Evolutionary conservation across 2,797 vertebrate genomes (phyloP).

Genomic region (Thripadectes ignobilis): DNA sequence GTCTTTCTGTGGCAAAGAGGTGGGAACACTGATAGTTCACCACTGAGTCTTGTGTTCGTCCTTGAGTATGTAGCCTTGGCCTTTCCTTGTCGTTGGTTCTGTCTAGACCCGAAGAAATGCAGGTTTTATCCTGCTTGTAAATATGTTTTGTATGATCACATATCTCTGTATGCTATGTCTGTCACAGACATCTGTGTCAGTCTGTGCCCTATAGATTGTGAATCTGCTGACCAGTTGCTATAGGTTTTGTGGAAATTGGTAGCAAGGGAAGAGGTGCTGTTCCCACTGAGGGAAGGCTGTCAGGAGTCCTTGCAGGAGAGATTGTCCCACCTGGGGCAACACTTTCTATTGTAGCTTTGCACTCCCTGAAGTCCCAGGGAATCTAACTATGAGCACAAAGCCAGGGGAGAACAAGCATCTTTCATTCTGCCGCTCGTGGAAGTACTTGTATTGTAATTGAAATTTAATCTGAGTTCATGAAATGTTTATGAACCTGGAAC

Average conservation of each 20-base stretch:
- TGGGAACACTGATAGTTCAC: not conserved
- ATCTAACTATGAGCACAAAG: not conserved
- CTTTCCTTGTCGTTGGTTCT: not conserved
- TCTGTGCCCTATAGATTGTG: not conserved
- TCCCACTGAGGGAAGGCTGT: not conserved
- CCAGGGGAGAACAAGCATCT: not conserved
- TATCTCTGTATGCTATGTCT: not conserved
- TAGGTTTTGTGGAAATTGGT: not conserved
- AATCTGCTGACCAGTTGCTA: not conserved
- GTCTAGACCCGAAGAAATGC: not conserved
- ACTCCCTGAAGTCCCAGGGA: not conserved
- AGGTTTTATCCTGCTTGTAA: not conserved
- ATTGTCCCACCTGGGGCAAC: not conserved
- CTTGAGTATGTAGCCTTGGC: not conserved
- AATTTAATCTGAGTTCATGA: constrained; percentile 67
- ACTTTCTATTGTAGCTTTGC: not conserved
- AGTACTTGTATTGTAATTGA: constrained; percentile 57
- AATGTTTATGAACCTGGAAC: constrained; percentile 64
- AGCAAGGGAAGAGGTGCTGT: not conserved
- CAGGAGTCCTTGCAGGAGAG: not conserved
- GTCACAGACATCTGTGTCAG: not conserved
- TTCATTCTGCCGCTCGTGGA: not conserved
- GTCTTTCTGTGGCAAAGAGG: not conserved
- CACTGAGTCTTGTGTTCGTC: not conserved
- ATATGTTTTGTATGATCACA: not conserved